phyloP scores from a whole-genome alignment of 2,113 vertebrate genomes.

The Rattus norvegicus region DNA sequence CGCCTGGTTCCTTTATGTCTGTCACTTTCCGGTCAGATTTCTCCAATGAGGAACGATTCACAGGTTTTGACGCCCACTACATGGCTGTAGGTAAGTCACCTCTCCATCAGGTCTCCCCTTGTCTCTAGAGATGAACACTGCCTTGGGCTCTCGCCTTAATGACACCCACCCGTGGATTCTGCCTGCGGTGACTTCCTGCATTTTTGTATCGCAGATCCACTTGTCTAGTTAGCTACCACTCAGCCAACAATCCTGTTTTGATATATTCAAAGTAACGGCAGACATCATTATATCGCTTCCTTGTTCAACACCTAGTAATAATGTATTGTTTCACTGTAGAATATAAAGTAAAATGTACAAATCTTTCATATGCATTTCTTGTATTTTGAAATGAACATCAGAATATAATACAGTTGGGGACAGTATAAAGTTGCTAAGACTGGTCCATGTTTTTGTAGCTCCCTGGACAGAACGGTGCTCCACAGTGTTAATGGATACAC shows the following conservation, averaged over 20 bases:
- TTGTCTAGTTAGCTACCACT: no score
- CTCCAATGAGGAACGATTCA: conserved; percentile 95
- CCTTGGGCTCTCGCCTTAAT: not conserved
- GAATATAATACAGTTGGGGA: not conserved
- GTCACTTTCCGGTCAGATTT: conserved; percentile 94
- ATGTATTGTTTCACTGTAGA: not conserved
- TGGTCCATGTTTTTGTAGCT: not conserved
- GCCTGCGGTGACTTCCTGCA: not conserved
- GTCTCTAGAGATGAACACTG: not conserved
- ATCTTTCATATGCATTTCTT: not conserved
- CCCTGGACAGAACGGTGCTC: not conserved
- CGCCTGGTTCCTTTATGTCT: conserved; percentile 89
- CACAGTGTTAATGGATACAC: not conserved
- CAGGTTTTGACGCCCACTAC: conserved; percentile 95
- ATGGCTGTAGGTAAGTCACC: conserved; percentile 91
- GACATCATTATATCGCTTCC: not conserved
- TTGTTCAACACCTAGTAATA: not conserved
- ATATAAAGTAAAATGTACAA: not conserved
- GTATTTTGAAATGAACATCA: conserved; percentile 29
- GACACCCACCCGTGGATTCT: not conserved
- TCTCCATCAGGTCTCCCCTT: not conserved
- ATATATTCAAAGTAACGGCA: not conserved
- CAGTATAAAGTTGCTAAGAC: not conserved
- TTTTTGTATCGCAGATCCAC: not conserved
- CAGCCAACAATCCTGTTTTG: not conserved